phyloP scores from a whole-genome alignment of 2,888 invertebrate species.

The Mactromeris polynyma region DNA sequence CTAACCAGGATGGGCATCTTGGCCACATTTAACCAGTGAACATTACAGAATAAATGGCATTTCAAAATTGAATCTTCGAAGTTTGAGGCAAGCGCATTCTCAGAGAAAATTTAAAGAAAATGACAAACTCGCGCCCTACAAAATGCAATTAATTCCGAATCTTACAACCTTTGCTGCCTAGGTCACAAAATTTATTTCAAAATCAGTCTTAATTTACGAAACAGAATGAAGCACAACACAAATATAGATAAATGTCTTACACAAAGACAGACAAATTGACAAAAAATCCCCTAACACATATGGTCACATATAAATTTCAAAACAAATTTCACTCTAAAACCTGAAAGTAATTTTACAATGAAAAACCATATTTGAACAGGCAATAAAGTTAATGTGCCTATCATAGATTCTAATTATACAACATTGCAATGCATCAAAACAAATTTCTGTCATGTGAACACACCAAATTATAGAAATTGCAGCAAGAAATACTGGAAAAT shows the following conservation, averaged over 20 bases:
- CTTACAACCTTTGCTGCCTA: not conserved
- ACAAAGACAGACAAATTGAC: slow-evolving; percentile 10
- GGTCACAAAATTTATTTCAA: slow-evolving; percentile 17
- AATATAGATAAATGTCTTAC: slow-evolving; percentile 22
- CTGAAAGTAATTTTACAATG: slow-evolving; percentile 20
- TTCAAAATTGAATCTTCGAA: too few relatives aligned
- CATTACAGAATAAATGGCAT: too few relatives aligned
- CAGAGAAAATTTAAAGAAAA: not conserved
- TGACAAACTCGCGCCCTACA: not conserved
- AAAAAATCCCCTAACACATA: slow-evolving; percentile 3
- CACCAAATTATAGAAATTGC: slow-evolving; percentile 46
- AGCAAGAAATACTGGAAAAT: slow-evolving; percentile 44
- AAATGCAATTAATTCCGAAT: not conserved
- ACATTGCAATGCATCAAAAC: slow-evolving; percentile 42
- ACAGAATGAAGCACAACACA: not conserved
- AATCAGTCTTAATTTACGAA: slow-evolving; percentile 21
- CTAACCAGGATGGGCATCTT: too few relatives aligned
- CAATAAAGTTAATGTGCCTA: slow-evolving; percentile 11
- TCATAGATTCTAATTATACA: slow-evolving; percentile 40
- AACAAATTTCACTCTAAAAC: slow-evolving; percentile 27
- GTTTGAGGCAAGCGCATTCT: not conserved
- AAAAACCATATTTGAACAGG: slow-evolving; percentile 19
- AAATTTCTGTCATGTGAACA: slow-evolving; percentile 41
- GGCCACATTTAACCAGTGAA: too few relatives aligned
- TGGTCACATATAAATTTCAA: slow-evolving; percentile 24